A percentile compares a stretch with the other conserved stretches of the same genome.
These are phyloP conservation scores for Dendrolimus houi DNA, from an alignment of 2,888 invertebrate genomes.

Conservation along the genomic window DNA sequence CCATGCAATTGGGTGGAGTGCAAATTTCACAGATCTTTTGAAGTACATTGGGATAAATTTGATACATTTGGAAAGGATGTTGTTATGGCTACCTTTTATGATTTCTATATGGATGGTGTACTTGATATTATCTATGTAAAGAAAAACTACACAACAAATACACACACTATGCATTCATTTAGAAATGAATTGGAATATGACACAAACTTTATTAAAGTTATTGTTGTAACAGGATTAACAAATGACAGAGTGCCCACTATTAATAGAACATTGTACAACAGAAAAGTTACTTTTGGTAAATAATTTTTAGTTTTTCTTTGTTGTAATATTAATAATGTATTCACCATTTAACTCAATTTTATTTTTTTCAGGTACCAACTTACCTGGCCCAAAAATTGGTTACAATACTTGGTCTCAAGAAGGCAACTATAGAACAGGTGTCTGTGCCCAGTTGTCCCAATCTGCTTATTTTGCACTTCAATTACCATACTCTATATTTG, in stretches of 20 bases:
- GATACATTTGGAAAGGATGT: slow-evolving; percentile 82
- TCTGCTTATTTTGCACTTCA: slow-evolving; percentile 95
- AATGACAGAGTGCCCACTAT: slow-evolving; percentile 83
- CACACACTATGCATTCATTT: slow-evolving; percentile 84
- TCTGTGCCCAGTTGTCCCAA: slow-evolving; percentile 92
- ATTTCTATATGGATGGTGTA: slow-evolving; percentile 96
- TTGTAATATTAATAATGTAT: neutral
- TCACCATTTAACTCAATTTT: slow-evolving; percentile 1
- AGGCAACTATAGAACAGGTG: slow-evolving; percentile 86
- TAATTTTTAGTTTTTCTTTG: slow-evolving; percentile 5
- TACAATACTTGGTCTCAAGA: slow-evolving; percentile 94
- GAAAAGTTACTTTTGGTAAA: slow-evolving; percentile 85
- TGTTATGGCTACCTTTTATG: slow-evolving; percentile 93
- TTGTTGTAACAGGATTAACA: slow-evolving; percentile 90
- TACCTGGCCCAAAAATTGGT: slow-evolving; percentile 92
- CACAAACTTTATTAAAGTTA: slow-evolving; percentile 96
- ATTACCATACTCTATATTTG: slow-evolving; percentile 96
- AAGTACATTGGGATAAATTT: slow-evolving; percentile 85
- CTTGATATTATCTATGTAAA: slow-evolving; percentile 90
- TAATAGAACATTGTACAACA: slow-evolving; percentile 84
- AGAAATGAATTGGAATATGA: slow-evolving; percentile 94
- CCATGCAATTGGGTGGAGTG: slow-evolving; percentile 80
- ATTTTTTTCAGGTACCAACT: slow-evolving; percentile 80
- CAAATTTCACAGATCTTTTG: slow-evolving; percentile 83
- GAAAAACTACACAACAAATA: slow-evolving; percentile 57